Percentiles rank a stretch among this genome's conserved stretches.
Evolutionary conservation across 2,797 vertebrate species (phyloP).

Genomic region (Perodicticus potto): DNA sequence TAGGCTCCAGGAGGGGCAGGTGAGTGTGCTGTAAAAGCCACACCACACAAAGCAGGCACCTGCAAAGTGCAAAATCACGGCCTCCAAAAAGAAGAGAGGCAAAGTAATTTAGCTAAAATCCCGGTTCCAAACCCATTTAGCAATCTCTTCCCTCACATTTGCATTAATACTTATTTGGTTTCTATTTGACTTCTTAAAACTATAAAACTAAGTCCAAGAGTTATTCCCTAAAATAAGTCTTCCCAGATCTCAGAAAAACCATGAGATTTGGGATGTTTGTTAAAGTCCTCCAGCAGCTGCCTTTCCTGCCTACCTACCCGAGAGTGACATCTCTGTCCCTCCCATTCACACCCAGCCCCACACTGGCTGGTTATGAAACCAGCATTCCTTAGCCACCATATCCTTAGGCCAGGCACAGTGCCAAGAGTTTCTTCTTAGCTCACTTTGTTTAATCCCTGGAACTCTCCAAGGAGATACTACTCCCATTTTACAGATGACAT

Average conservation of each 20-base stretch:
- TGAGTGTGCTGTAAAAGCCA: conserved; percentile 2
- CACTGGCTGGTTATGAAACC: background rate
- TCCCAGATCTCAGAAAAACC: background rate
- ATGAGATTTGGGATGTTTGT: background rate
- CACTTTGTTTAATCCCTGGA: background rate
- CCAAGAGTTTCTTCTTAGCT: background rate
- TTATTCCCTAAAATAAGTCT: conserved; percentile 26
- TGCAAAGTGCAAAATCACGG: background rate
- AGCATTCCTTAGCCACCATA: background rate
- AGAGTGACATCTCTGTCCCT: fast-evolving
- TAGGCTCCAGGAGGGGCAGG: background rate
- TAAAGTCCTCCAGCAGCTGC: background rate
- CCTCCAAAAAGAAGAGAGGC: background rate
- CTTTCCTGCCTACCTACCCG: background rate
- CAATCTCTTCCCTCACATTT: conserved; percentile 12
- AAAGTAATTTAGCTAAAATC: background rate
- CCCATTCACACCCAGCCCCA: background rate
- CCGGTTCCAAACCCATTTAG: background rate
- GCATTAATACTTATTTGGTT: background rate
- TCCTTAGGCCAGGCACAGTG: background rate
- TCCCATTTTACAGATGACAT: background rate
- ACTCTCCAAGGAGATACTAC: background rate
- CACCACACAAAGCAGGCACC: background rate
- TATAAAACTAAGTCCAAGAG: background rate
- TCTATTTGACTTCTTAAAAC: conserved; percentile 21